Percentiles rank a stretch among this genome's conserved stretches.
Conservation (phyloP, 2,113 vertebrate genomes). For the Ondatra zibethicus region DNA sequence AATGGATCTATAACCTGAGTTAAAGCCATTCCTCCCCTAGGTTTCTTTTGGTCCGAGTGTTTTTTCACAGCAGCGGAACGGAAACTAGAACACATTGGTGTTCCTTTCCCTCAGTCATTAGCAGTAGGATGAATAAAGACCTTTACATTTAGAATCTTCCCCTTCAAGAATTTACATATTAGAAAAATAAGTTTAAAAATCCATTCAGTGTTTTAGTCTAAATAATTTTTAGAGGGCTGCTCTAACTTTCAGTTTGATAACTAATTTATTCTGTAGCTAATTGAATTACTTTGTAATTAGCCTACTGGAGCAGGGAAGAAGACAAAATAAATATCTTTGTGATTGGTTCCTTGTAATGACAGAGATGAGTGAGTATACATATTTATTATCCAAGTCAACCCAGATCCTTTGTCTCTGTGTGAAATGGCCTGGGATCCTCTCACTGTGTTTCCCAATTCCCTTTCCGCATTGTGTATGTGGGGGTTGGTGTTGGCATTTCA, state of each 20-base stretch:
- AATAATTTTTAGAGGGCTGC: slow-evolving; percentile 54
- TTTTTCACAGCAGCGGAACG: not conserved
- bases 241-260: slow-evolving; percentile 62
- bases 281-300: slow-evolving; percentile 75
- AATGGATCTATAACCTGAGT: not conserved
- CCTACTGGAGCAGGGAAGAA: slow-evolving; percentile 63
- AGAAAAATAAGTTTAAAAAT: slow-evolving; percentile 36
- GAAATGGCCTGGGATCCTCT: not conserved
- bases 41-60: not conserved
- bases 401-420: not conserved
- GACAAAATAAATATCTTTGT: slow-evolving; percentile 64
- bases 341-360: slow-evolving; percentile 55
- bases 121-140: not conserved
- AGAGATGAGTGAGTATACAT: slow-evolving; percentile 16
- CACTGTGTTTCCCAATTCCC: not conserved
- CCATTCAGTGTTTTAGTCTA: slow-evolving; percentile 2
- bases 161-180: not conserved
- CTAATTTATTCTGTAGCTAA: slow-evolving; percentile 72
- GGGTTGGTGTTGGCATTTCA: not conserved
- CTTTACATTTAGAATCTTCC: slow-evolving; percentile 11
- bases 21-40: not conserved
- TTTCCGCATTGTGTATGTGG: not conserved
- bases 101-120: not conserved
- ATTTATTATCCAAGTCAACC: not conserved
- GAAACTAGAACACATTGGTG: not conserved